Conservation (phyloP, 1,140 invertebrate species). For the Dysdera silvatica region DNA sequence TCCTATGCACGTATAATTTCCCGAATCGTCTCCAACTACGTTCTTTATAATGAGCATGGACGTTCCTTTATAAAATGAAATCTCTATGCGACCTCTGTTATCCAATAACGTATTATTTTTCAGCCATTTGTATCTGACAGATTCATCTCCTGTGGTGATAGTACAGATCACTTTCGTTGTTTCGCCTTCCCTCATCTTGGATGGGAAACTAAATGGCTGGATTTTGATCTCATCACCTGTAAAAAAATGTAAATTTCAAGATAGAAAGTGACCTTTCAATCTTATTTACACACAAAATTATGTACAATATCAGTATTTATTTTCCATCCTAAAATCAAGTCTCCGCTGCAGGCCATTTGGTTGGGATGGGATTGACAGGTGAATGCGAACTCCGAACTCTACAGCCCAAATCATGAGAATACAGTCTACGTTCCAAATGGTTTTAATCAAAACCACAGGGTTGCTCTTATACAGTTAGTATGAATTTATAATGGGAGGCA, state of each 20-base stretch:
- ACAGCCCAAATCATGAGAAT: too few species aligned
- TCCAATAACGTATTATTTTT: constrained; percentile 6
- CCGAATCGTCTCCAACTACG: constrained; percentile 62
- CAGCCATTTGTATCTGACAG: constrained; percentile 16
- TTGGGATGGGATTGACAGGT: too few species aligned
- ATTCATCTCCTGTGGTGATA: constrained; percentile 2
- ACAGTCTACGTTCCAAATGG: too few species aligned
- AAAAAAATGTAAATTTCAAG: constrained; percentile 4
- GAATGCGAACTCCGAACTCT: too few species aligned
- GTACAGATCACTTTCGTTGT: constrained; percentile 20
- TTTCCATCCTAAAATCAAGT: too few species aligned
- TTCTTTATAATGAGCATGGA: constrained; percentile 64
- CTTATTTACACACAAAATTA: too few species aligned
- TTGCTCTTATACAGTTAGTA: too few species aligned
- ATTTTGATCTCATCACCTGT: background rate
- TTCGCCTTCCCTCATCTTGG: constrained; percentile 12
- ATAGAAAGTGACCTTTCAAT: too few species aligned
- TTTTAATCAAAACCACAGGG: too few species aligned
- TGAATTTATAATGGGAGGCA: too few species aligned
- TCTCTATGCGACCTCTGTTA: background rate
- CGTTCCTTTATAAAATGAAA: constrained; percentile 24
- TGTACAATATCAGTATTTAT: too few species aligned
- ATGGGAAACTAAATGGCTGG: constrained; percentile 12
- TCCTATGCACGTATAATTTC: constrained; percentile 78
- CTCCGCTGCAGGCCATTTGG: too few species aligned